phyloP scores from a whole-genome alignment of 2,113 vertebrate species.

The Pseudorasbora parva region DNA sequence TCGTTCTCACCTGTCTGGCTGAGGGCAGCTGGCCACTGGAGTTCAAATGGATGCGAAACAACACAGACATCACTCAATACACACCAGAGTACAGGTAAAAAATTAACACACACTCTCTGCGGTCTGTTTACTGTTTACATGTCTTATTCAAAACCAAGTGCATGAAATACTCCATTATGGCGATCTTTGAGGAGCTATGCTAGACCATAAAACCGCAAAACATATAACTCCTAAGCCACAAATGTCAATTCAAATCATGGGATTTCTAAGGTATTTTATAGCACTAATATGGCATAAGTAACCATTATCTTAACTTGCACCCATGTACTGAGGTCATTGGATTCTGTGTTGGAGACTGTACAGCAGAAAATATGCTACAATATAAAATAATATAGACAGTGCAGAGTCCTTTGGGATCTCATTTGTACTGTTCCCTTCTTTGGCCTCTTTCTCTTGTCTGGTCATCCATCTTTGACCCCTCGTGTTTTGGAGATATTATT shows the following conservation, averaged over 20 bases:
- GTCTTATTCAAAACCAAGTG: background rate
- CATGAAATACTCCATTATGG: background rate
- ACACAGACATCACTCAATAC: slow-evolving; percentile 82
- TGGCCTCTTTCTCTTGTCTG: slow-evolving; percentile 28
- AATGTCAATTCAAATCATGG: background rate
- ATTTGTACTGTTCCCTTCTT: slow-evolving; percentile 36
- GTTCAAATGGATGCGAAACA: slow-evolving; percentile 87
- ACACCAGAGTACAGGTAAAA: slow-evolving; percentile 83
- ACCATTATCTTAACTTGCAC: background rate
- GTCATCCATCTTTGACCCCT: slow-evolving; percentile 34
- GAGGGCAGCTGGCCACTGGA: slow-evolving; percentile 89
- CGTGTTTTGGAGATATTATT: slow-evolving; percentile 10
- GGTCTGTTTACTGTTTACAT: background rate
- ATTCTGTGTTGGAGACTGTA: background rate
- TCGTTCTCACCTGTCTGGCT: slow-evolving; percentile 87
- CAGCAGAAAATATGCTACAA: slow-evolving; percentile 6
- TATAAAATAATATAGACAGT: slow-evolving; percentile 30
- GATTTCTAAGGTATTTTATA: background rate
- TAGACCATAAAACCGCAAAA: background rate
- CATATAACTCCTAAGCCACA: background rate
- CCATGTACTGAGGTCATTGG: background rate
- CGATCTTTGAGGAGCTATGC: background rate
- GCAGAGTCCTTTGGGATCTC: slow-evolving; percentile 34
- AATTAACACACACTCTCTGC: background rate
- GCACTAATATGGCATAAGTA: background rate